Evolutionary conservation across 2,797 vertebrate species (phyloP), one percentile per base, ranked within the genome.

Genomic region (Antrozous pallidus): DNA sequence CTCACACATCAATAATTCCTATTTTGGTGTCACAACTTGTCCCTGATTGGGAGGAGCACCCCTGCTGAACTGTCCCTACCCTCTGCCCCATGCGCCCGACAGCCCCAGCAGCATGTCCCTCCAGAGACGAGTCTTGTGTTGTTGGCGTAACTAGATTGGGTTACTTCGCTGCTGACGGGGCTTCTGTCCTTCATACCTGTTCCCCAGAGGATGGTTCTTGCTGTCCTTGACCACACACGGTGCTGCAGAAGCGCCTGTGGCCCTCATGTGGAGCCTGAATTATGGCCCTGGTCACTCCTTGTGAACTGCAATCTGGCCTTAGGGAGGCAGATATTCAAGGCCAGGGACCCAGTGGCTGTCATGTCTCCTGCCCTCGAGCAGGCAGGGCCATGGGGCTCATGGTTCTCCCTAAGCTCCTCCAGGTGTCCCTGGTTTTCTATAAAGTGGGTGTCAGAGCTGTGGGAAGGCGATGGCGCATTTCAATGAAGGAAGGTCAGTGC

Each of bases 341-440:
- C 75, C 75, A 3, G 33, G 33, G 49, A 3, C 49, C 33, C 14
- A 71, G 14, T 3, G 3, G 54, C 26, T 16, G 9, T 17, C 0
- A 17, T 18, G 36, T 31, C 54, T 1, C 36, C 36, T 20, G 8
- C 26, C 51, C 51, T 10, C 6, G 3, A 12, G 51, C 54, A 79
- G 33, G 38, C 3, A 18, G 38, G 36, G 2, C 10, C 26, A 1
- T 2, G 26, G 54, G 3, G 0, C 17, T 42, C 10, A n/a, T 2
- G 1, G 24, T 18, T 31, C 40, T 73, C 26, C 26, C 26, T 28
- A 18, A 31, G 16, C 51, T 33, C 13, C 6, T 16, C 38, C 78
- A 8, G 51, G 33, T 3, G 20, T 9, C 36, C 33, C 36, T 17
- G 47, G 51, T 18, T 79, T 28, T 10, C 33, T 18, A 6, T 54